Conservation (phyloP, 2,113 vertebrate species). For the Ophiodon elongatus region DNA sequence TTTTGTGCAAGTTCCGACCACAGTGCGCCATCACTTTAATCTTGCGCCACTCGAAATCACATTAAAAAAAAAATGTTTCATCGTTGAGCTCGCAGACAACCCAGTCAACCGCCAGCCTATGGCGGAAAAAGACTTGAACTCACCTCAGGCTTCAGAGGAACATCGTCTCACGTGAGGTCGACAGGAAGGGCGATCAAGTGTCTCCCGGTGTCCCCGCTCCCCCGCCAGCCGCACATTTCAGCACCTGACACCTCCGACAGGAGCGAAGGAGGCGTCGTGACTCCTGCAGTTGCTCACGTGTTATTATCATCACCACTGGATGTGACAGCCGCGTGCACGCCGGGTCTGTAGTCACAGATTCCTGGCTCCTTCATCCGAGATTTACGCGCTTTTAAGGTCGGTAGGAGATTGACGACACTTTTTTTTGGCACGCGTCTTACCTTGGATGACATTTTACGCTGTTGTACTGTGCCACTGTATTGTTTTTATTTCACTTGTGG, state of each 20-base stretch:
- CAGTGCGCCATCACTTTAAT: background rate
- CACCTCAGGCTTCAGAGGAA: conserved; percentile 30
- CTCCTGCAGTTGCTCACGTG: background rate
- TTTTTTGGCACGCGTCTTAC: background rate
- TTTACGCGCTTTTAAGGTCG: background rate
- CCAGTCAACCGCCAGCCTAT: background rate
- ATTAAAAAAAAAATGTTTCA: conserved; percentile 1
- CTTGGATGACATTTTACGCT: background rate
- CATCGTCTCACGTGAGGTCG: conserved; percentile 2
- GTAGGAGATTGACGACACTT: background rate
- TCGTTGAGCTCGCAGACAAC: background rate
- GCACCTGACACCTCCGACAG: conserved; percentile 2
- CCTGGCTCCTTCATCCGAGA: background rate
- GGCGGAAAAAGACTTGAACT: conserved; percentile 20
- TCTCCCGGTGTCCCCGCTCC: background rate
- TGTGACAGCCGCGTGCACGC: conserved; percentile 1
- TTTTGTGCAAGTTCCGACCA: background rate
- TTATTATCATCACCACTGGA: background rate
- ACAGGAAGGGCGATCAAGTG: background rate
- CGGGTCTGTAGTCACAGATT: background rate
- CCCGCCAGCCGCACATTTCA: conserved; percentile 14
- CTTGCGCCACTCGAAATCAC: background rate
- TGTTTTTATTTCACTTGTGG: conserved; percentile 8
- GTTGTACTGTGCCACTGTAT: background rate
- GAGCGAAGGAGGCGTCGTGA: conserved; percentile 16